Conservation (phyloP, 1,140 invertebrate genomes). For the Drosophila jambulina region DNA sequence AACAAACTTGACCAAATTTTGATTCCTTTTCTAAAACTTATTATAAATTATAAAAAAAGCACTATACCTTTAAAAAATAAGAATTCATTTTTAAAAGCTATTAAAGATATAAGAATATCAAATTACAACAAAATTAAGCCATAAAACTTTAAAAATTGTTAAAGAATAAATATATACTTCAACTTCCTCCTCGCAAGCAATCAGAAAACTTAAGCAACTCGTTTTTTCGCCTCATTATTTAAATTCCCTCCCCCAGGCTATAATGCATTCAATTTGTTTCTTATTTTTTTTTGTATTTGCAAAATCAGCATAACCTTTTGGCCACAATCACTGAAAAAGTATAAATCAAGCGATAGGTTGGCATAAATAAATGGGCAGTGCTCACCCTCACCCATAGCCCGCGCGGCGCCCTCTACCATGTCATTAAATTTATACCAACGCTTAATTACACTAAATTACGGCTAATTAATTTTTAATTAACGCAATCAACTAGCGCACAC, state of each 20-base stretch:
- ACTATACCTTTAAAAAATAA: neutral
- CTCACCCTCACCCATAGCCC: constrained; percentile 13
- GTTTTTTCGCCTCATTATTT: constrained; percentile 9
- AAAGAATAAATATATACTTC: constrained; percentile 1
- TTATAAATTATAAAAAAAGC: too few species aligned
- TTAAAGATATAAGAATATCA: neutral
- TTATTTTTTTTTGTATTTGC: constrained; percentile 39
- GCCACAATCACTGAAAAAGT: constrained; percentile 14
- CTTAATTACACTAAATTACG: constrained; percentile 78
- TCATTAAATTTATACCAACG: constrained; percentile 70
- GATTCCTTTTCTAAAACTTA: too few species aligned
- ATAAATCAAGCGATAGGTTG: constrained; percentile 50
- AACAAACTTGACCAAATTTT: constrained; percentile 40
- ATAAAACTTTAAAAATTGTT: neutral
- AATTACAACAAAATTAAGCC: neutral
- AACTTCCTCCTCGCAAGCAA: neutral
- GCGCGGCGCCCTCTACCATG: constrained; percentile 31
- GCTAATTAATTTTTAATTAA: constrained; percentile 81
- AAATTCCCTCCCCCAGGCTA: constrained; percentile 18
- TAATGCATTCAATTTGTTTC: constrained; percentile 66
- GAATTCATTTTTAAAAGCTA: neutral
- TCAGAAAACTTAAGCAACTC: constrained; percentile 30
- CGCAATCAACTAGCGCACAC: constrained; percentile 68
- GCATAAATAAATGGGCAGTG: constrained; percentile 56
- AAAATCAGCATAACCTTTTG: constrained; percentile 56